Base-by-base conservation (phyloP, 2,888 invertebrate genomes). In the Watsonalla cultraria region DNA sequence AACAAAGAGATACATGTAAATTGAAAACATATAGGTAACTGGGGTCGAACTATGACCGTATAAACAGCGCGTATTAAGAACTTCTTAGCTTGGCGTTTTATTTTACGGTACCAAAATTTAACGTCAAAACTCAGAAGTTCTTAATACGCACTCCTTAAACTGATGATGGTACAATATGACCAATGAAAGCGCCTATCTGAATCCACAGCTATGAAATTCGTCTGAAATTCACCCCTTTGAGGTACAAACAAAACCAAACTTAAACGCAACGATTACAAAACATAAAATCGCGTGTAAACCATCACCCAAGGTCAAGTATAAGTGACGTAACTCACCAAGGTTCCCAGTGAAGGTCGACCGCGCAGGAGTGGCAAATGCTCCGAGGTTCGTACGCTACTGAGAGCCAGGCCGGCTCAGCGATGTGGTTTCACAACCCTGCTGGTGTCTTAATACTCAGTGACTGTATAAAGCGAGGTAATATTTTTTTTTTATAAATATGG, bases 391-490 rank as follows among this genome's bases (percentile, higher is more conserved):
- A 70, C 72, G 78, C 82, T 74, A 90, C 90, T 90, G 90, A 88
- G 81, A 76, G 76, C 66, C 61, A 58, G 61, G 64, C 59, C 65
- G 70, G 70, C 74, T 69, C 68, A 57, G 62, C 59, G 61, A 42
- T 52, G 64, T 52, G 73, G 62, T 88, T 86, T 82, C 88, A 78
- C 86, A 89, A 88, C 82, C 80, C 84, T 72, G 73, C 72, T 70
- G 78, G 78, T 89, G 84, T 84, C 85, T 78, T 84, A 86, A 88
- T 69, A 70, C 68, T 71, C 72, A 74, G 84, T 80, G 83, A 84
- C 78, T 83, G 86, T 81, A 68, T 37, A 37, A 64, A 72, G 59
- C 70, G 78, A 82, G 80, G 81, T 78, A 74, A 75, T 68, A 74
- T 66, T 70, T 35, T 46, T 33, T 46, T 37, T 46, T 8, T 46